Conservation (phyloP, 2,797 vertebrate species). For the Syngnathus rostellatus region DNA sequence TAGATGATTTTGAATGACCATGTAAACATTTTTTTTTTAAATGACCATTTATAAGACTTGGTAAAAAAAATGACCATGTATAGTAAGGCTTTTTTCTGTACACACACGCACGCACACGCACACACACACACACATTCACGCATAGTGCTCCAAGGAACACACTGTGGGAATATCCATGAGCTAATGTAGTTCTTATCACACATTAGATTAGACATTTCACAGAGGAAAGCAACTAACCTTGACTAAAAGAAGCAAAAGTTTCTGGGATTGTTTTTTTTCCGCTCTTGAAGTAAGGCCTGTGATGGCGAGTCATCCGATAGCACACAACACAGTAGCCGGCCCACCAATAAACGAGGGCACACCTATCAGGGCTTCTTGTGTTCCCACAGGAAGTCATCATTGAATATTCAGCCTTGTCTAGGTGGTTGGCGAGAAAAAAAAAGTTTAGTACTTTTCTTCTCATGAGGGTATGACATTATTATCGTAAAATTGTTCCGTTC, state of each 20-base stretch:
- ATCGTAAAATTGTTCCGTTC: not conserved
- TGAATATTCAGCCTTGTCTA: not conserved
- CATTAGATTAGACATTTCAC: constrained; percentile 60
- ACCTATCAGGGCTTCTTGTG: constrained; percentile 46
- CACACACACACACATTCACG: constrained; percentile 13
- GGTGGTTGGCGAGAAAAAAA: not conserved
- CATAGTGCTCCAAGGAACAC: constrained; percentile 20
- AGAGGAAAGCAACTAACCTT: constrained; percentile 35
- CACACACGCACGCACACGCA: constrained; percentile 14
- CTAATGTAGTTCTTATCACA: constrained; percentile 60
- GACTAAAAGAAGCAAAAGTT: constrained; percentile 38
- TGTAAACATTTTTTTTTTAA: no score
- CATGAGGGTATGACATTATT: not conserved
- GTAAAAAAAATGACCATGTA: no score
- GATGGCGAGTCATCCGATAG: constrained; percentile 32
- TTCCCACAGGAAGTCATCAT: constrained; percentile 16
- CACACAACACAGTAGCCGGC: constrained; percentile 11
- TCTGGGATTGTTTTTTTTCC: not conserved
- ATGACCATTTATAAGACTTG: no score
- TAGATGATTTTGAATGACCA: not conserved
- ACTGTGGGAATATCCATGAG: constrained; percentile 65
- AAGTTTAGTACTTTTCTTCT: not conserved
- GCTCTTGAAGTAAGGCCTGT: constrained; percentile 18
- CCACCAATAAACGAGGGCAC: constrained; percentile 23
- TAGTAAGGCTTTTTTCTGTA: no score